Base-by-base conservation (phyloP, 1,140 invertebrate species). In the Anastrepha obliqua region DNA sequence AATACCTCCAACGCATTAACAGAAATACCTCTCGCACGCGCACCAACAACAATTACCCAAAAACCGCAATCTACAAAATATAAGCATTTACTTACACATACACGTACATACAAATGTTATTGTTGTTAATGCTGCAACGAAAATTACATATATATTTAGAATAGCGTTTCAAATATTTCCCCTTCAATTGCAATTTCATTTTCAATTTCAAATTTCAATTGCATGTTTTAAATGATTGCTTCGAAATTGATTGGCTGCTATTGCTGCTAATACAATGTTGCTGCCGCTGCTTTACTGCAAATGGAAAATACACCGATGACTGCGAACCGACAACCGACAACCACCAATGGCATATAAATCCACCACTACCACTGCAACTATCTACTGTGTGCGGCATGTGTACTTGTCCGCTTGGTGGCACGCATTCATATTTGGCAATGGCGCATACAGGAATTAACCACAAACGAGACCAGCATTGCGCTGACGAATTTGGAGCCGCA, bases 401-500 rank as follows among this genome's bases (percentile, higher is more conserved):
- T 29, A 29, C 60, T 29, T 29, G 9, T 11, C 9, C 42, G 74
- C 15, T 55, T 81, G 29, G 39, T n/a, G 60, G 13, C n/a, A n/a
- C 1, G 15, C 42, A 44, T 6, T 44, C 67, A 44, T 44, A 74
- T 74, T 47, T 74, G 74, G 74, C n/a, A 0, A 3, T n/a, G 70
- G 2, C 47, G 44, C 20, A 81, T 67, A 51, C 62, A 97, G 96
- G 95, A 96, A 94, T 93, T 96, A 87, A 96, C 95, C 91, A 94
- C 95, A 44, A 96, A 95, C 11, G 94, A 95, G 85, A 96, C 95
- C 2, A 94, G 94, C 87, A 94, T 94, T 1, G 94, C 94, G 78
- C 91, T 97, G 44, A 94, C 94, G 3, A 93, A 94, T 87, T 94
- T 97, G 88, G 95, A 96, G 88, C 93, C 94, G 29, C 95, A 95